Percentiles rank a stretch among this genome's conserved stretches.
Conservation (phyloP, 2,797 vertebrate genomes). For the Picus viridis region DNA sequence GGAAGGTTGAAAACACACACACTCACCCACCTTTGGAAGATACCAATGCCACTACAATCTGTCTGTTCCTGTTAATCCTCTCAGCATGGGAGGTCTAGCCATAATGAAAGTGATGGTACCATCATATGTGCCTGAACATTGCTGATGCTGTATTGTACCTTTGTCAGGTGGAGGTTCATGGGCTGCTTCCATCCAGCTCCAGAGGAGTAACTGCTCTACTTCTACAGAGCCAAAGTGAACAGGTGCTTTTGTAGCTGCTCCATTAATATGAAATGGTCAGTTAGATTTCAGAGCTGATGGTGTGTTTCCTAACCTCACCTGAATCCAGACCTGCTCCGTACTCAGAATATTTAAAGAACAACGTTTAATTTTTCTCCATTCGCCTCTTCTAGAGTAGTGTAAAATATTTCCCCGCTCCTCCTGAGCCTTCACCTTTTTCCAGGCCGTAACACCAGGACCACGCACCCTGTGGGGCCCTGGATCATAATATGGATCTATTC, state of each 20-base stretch:
- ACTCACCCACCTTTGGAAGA: conserved; percentile 25
- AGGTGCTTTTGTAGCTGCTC: background rate
- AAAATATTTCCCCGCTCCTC: background rate
- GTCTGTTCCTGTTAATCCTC: conserved; percentile 35
- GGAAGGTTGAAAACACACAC: conserved; percentile 19
- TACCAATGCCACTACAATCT: background rate
- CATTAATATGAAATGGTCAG: background rate
- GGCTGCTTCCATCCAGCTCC: conserved; percentile 1
- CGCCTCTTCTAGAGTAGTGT: background rate
- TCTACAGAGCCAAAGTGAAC: background rate
- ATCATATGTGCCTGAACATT: conserved; percentile 2
- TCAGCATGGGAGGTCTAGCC: conserved; percentile 13
- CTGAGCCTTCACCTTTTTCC: conserved; percentile 40
- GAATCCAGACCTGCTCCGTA: background rate
- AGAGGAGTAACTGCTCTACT: conserved; percentile 21
- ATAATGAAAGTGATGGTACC: conserved; percentile 21
- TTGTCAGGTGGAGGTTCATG: background rate
- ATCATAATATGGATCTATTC: background rate
- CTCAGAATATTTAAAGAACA: background rate
- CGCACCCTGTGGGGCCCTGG: background rate
- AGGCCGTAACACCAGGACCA: background rate
- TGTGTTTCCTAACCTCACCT: background rate
- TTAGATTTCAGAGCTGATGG: background rate
- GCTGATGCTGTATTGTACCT: background rate
- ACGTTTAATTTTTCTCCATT: background rate